Percentiles rank a stretch among this genome's conserved stretches.
These are phyloP conservation scores for Nebria ingens DNA, from an alignment of 1,140 invertebrate genomes.

Conservation along the genomic window DNA sequence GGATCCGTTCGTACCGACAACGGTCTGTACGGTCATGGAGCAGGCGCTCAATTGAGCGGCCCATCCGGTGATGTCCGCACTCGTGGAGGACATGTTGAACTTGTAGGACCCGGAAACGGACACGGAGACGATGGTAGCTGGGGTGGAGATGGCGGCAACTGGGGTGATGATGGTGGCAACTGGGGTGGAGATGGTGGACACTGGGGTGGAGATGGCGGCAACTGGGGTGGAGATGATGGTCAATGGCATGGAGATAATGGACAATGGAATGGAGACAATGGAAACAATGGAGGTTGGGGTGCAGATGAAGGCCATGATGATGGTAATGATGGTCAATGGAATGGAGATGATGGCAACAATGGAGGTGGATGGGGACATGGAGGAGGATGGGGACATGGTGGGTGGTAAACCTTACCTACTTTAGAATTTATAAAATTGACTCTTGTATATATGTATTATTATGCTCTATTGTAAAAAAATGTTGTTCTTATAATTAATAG, in stretches of 20 bases:
- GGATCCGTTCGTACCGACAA: not conserved
- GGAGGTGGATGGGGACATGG: not conserved
- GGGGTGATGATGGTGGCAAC: not conserved
- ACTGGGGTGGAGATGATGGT: not conserved
- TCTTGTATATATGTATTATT: too few relatives aligned
- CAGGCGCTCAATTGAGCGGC: not conserved
- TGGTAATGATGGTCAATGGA: not conserved
- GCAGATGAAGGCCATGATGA: not conserved
- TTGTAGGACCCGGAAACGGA: not conserved
- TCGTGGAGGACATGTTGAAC: not conserved
- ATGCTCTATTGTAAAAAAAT: too few relatives aligned
- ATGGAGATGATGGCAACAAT: not conserved
- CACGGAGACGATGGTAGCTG: not conserved
- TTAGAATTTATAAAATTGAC: too few relatives aligned
- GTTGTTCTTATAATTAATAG: too few relatives aligned
- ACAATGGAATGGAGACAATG: not conserved
- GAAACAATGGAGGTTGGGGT: not conserved
- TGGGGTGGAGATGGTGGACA: not conserved
- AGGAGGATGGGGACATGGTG: not conserved
- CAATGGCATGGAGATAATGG: not conserved
- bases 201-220: not conserved
- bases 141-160: not conserved
- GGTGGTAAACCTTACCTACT: not conserved
- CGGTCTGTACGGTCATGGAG: constrained; percentile 1
- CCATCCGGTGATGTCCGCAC: not conserved